phyloP scores from a whole-genome alignment of 64 coral and sea anemone genomes.

The Platygyra sinensis region DNA sequence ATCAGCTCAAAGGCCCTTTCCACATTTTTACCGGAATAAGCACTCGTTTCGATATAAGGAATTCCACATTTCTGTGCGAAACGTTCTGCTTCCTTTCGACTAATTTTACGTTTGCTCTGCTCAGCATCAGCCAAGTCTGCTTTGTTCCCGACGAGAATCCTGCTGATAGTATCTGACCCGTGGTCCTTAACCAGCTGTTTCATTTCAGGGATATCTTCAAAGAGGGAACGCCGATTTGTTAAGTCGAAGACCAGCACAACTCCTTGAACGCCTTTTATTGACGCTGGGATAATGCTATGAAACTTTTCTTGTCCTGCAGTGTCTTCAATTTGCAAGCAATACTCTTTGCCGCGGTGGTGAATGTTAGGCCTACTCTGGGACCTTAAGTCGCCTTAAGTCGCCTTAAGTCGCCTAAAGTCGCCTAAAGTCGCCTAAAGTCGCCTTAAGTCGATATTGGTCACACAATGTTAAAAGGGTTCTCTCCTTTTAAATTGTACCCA shows the following conservation, averaged over 20 bases:
- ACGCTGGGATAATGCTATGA: background rate
- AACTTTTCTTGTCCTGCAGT: conserved; percentile 27
- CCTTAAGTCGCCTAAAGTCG: no score
- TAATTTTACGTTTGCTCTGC: background rate
- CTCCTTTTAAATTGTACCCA: no score
- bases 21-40: background rate
- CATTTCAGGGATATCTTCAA: conserved; percentile 3
- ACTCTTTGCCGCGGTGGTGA: background rate
- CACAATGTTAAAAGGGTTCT: no score
- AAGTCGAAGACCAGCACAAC: conserved; percentile 43
- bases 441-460: no score
- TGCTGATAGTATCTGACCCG: background rate
- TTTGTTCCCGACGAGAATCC: conserved; percentile 44
- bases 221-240: background rate
- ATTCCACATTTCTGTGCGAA: conserved; percentile 2
- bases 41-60: background rate
- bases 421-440: no score
- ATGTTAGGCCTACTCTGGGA: no score
- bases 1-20: background rate
- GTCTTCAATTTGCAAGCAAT: conserved; percentile 11
- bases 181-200: background rate
- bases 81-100: background rate
- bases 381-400: no score
- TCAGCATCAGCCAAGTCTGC: background rate
- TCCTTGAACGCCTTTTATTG: background rate